Percentiles rank a stretch among this genome's conserved stretches.
phyloP scores from a whole-genome alignment of 1,140 invertebrate species.

The Hylyphantes graminicola region DNA sequence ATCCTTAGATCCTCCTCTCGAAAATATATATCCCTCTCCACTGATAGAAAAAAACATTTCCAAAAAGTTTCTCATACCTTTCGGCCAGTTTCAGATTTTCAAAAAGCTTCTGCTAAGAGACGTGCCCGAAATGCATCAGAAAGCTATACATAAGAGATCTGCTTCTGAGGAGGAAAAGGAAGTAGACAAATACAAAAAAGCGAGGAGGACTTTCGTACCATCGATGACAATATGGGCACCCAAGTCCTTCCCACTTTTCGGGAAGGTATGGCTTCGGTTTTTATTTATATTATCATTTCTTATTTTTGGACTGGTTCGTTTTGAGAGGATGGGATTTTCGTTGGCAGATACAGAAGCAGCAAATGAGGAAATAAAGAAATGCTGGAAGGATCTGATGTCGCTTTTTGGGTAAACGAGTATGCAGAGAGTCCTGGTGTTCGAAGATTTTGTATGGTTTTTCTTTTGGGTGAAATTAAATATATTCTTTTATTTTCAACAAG shows the following conservation, averaged over 20 bases:
- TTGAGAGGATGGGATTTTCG: slow-evolving; percentile 7
- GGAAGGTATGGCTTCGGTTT: slow-evolving; percentile 18
- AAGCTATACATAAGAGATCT: slow-evolving; percentile 33
- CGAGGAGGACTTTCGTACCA: slow-evolving; percentile 5
- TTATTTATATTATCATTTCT: slow-evolving; percentile 25
- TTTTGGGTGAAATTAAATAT: too few species aligned
- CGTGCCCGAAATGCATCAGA: slow-evolving; percentile 43
- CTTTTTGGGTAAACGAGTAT: slow-evolving; percentile 8
- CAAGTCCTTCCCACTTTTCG: background rate
- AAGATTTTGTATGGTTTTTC: background rate
- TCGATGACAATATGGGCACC: slow-evolving; percentile 42
- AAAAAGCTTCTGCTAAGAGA: slow-evolving; percentile 29
- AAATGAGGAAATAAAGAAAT: slow-evolving; percentile 26
- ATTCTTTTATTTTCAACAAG: too few species aligned
- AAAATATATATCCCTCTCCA: background rate
- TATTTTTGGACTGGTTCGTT: background rate
- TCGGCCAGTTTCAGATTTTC: slow-evolving; percentile 21
- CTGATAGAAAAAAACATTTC: background rate
- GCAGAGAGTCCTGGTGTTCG: background rate
- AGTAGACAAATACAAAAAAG: slow-evolving; percentile 5
- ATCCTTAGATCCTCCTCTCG: background rate
- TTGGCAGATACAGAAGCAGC: slow-evolving; percentile 3
- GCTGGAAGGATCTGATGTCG: background rate
- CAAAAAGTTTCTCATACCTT: slow-evolving; percentile 35
- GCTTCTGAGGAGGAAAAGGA: background rate